Percentiles rank a stretch among this genome's conserved stretches.
Conservation (phyloP, 35 echinoderm and acorn worm species). For the Lytechinus pictus region DNA sequence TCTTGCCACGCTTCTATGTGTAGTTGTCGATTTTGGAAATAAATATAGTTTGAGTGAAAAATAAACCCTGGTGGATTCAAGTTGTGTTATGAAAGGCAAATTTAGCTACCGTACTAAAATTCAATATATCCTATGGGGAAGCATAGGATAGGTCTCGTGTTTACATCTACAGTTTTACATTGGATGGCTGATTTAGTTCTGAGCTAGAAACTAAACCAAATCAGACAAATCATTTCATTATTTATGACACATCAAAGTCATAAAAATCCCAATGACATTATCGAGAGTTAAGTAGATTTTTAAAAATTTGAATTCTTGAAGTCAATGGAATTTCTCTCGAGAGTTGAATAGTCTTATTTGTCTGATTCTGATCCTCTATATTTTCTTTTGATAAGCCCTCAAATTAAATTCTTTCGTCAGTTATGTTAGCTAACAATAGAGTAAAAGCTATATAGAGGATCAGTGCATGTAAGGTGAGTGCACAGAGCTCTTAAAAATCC, state of each 20-base stretch:
- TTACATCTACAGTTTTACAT: no score
- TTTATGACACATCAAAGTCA: background rate
- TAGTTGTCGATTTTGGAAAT: no score
- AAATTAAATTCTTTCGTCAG: background rate
- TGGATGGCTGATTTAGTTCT: background rate
- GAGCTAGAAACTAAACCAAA: background rate
- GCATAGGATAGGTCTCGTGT: no score
- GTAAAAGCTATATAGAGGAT: background rate
- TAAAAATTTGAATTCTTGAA: background rate
- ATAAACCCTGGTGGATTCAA: no score
- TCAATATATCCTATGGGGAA: no score
- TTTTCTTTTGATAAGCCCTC: background rate
- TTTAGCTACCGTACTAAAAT: no score
- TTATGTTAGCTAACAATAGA: background rate
- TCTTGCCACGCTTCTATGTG: no score
- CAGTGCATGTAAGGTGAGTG: background rate
- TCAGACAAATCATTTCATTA: background rate
- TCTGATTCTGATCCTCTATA: background rate
- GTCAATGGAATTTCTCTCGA: background rate
- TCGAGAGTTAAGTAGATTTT: background rate
- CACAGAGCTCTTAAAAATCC: background rate
- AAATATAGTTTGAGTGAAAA: no score
- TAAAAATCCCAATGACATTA: background rate
- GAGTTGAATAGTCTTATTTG: constrained; percentile 2
- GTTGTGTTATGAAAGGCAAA: no score